Conservation (phyloP, 2,113 vertebrate species). For the Campylomormyrus tamandua region DNA sequence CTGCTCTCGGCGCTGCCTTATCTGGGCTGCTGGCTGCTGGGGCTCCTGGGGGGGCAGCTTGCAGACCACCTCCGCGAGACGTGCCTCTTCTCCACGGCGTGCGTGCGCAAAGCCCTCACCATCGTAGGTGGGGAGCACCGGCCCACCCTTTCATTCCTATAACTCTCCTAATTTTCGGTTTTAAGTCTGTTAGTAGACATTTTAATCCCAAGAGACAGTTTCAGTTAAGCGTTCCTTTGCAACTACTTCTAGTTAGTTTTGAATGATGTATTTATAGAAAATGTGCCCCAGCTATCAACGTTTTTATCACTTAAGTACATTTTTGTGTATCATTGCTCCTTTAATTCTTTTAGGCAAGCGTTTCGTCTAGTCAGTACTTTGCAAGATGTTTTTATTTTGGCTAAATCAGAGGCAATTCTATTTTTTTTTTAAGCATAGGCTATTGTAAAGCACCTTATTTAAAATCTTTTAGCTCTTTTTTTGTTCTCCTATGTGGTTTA, state of each 20-base stretch:
- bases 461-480: not conserved
- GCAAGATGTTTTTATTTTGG: not conserved
- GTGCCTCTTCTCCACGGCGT: slow-evolving; percentile 62
- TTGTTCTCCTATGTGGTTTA: not conserved
- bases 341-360: not conserved
- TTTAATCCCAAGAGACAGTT: not conserved
- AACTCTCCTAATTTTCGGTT: not conserved
- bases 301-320: not conserved
- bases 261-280: not conserved
- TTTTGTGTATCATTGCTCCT: not conserved
- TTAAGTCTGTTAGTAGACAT: not conserved
- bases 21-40: slow-evolving; percentile 75
- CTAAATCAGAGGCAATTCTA: not conserved
- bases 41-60: slow-evolving; percentile 77
- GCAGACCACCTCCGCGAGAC: slow-evolving; percentile 83
- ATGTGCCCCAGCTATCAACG: not conserved
- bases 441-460: not conserved
- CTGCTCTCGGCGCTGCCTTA: slow-evolving; percentile 89
- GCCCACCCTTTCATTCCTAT: not conserved
- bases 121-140: slow-evolving; percentile 62
- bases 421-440: not conserved
- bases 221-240: not conserved
- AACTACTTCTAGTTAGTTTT: not conserved
- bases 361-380: not conserved
- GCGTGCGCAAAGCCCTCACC: slow-evolving; percentile 78